Evolutionary conservation across 1,140 invertebrate genomes (phyloP), one percentile per base, ranked within the genome.

Genomic region (Lepidurus packardi): DNA sequence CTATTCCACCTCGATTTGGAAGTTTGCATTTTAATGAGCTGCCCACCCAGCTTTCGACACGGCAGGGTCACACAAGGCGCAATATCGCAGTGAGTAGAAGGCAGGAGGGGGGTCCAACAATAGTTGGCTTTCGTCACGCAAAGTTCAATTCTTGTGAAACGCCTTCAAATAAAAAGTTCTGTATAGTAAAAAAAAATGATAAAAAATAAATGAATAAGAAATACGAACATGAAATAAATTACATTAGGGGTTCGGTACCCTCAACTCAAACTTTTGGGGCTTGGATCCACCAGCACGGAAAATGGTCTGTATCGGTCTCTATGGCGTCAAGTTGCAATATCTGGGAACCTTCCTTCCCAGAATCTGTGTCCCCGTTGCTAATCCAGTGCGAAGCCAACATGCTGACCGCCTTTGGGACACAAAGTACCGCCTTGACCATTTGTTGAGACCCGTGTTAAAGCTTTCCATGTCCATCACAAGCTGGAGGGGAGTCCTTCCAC

Each of bases 1-100:
- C 53, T 13, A 13, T 65, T 65, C 53, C 53, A 65, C 53, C 53
- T 65, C 53, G 53, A 65, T 65, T 65, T 65, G 53, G 53, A 65
- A 65, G 53, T 65, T 65, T 65, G 53, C 53, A 65, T 65, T 65
- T 65, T 65, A 65, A 65, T 65, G 53, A 65, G 53, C 53, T 65
- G 53, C 53, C 53, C 53, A 65, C 53, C 53, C 53, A 65, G 21
- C 53, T 65, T 65, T 65, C 53, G 53, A 65, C 53, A 65, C 13
- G 53, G 53, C 53, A 16, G 16, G 53, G 16, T 65, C 53, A 65
- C 53, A 65, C 13, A 65, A 9, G 13, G 21, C 53, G 53, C 53
- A 21, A 65, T 65, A 65, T 21, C 53, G 16, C 16, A 65, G 53
- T 65, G 6, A 13, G 47, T 65, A 65, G 13, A 65, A 10, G 0